A percentile compares a stretch with the other conserved stretches of the same genome.
Conservation (phyloP, 92 coral and sea anemone species). For the Desmophyllum pertusum region DNA sequence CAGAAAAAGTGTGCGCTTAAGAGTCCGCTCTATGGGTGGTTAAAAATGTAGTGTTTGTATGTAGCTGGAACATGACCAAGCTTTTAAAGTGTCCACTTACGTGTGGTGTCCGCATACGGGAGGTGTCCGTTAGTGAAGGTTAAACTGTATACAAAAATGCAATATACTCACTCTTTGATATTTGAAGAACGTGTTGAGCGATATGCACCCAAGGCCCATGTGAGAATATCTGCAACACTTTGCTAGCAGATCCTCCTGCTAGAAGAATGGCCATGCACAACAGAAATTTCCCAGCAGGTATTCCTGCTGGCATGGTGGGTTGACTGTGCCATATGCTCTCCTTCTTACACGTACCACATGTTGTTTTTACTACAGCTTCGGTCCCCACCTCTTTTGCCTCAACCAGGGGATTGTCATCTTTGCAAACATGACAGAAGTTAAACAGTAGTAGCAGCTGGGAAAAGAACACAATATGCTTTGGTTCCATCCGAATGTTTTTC, state of each 20-base stretch:
- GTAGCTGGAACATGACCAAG: no score
- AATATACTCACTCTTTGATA: not conserved
- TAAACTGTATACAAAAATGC: no score
- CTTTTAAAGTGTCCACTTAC: no score
- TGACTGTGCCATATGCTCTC: conserved; percentile 52
- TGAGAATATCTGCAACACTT: conserved; percentile 44
- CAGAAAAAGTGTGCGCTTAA: no score
- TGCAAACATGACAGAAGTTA: conserved; percentile 32
- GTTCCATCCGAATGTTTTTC: not conserved
- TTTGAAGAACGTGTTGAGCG: not conserved
- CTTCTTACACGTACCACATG: conserved; percentile 35
- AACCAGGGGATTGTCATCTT: conserved; percentile 28
- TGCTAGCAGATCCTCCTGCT: conserved; percentile 49
- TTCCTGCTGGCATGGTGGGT: conserved; percentile 37
- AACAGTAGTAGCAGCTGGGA: not conserved
- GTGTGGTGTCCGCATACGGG: no score
- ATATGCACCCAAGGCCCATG: conserved; percentile 34
- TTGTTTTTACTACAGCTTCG: conserved; percentile 20
- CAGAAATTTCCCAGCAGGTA: conserved; percentile 46
- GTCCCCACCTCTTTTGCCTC: conserved; percentile 39
- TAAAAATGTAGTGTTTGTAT: no score
- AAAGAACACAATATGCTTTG: conserved; percentile 6
- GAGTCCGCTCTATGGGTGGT: no score
- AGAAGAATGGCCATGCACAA: conserved; percentile 44
- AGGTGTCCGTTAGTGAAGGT: no score